Percentiles rank a stretch among this genome's conserved stretches.
Evolutionary conservation across 1,140 invertebrate genomes (phyloP).

Genomic region (Aethina tumida): DNA sequence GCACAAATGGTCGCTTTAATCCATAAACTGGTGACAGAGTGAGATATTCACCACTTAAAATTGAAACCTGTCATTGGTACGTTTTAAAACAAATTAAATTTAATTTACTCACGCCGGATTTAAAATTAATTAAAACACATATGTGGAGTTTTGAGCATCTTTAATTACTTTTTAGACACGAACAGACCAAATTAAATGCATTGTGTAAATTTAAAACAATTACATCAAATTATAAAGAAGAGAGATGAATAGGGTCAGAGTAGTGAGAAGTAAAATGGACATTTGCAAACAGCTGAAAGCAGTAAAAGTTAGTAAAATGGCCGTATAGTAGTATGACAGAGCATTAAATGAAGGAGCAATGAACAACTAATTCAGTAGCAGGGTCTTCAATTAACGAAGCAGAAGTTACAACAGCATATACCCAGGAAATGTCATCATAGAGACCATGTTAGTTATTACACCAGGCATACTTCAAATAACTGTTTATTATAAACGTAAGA

Average conservation of each 20-base stretch:
- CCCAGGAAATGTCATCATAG: slow-evolving; percentile 12
- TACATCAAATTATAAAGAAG: no score
- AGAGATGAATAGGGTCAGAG: no score
- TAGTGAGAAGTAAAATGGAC: no score
- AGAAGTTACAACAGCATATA: slow-evolving; percentile 18
- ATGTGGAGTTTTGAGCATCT: background rate
- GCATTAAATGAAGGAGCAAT: slow-evolving; percentile 19
- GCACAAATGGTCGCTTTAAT: slow-evolving; percentile 5
- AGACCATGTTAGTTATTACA: slow-evolving; percentile 11
- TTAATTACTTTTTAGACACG: background rate
- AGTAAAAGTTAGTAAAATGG: slow-evolving; percentile 16
- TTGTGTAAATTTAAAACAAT: slow-evolving; percentile 1
- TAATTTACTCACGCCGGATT: background rate
- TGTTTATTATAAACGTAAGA: slow-evolving; percentile 12
- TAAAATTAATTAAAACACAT: background rate
- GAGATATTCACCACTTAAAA: background rate
- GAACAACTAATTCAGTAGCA: slow-evolving; percentile 26
- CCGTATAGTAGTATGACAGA: slow-evolving; percentile 21
- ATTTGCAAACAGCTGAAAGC: slow-evolving; percentile 13
- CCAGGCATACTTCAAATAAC: slow-evolving; percentile 10
- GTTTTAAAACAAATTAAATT: slow-evolving; percentile 1
- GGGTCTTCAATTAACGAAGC: slow-evolving; percentile 26
- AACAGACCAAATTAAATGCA: background rate
- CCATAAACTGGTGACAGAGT: slow-evolving; percentile 10
- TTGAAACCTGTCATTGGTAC: no score